Evolutionary conservation across 1,140 invertebrate species (phyloP), one percentile per base, ranked within the genome.

Genomic region (Drosophila serrata): DNA sequence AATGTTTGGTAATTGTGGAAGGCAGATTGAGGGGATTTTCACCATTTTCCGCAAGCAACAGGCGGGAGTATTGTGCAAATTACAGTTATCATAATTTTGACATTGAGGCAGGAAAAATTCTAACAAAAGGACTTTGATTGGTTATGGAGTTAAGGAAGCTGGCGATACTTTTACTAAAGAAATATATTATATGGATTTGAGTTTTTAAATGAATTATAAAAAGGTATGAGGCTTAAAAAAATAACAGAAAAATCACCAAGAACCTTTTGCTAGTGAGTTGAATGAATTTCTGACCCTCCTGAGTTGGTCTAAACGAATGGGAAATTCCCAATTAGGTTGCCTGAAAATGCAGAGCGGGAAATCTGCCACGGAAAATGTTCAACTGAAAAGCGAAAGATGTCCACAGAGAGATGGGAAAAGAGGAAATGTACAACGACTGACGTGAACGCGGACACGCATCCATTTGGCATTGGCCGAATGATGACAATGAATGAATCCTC

Each of bases 401-500:
- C 19, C 19, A 6, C 22, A 12, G 17, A n/a, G 24, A 17, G 15
- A 3, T 17, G 17, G 55, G 24, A 40, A 24, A 37, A 35, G 11
- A 35, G 40, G 31, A 24, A 24, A 39, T 17, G 17, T 11, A 31
- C 24, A 49, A 17, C 40, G 56, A 43, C 31, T 74, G 73, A 75
- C 35, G n/a, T 24, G 49, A 35, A 58, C 46, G 58, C 42, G 59
- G 51, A 58, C 43, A 61, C 61, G 46, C 64, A 62, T 81, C 73
- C 61, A 48, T 63, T 85, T 74, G 81, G 57, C 74, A 65, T 45
- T 69, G 68, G 53, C 57, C 67, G 56, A 65, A 58, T 75, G 75
- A 77, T 88, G 82, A 82, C 84, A 87, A 80, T 80, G 79, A 79
- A 82, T 80, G 84, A 79, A 73, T 81, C 68, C 60, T 43, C 46